Evolutionary conservation across 1,140 invertebrate genomes (phyloP), one percentile per base, ranked within the genome.

Genomic region (Platyscapa corneri): DNA sequence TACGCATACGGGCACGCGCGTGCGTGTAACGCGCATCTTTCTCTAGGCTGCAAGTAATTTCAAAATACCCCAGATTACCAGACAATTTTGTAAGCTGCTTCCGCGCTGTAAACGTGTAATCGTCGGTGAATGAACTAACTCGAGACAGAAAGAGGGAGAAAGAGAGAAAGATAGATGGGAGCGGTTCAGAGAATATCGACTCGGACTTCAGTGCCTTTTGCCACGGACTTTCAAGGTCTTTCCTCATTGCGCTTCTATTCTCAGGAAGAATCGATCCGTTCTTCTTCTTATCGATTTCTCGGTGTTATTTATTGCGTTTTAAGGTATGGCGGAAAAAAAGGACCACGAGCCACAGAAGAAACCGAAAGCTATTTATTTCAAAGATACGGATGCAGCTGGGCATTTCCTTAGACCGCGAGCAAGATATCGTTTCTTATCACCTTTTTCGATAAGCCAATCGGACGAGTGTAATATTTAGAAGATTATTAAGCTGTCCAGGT

Each of bases 11-110:
- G n/a, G n/a, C n/a, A n/a, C n/a, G n/a, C n/a, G n/a, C n/a, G n/a
- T n/a, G n/a, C n/a, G n/a, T n/a, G 42, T 74, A 53, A 74, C 42
- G 20, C 49, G 70, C 39, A 42, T 75, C 60, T 78, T 67, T 67
- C 75, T 77, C 82, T 30, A 86, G 82, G 88, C 86, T 88, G 78
- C 79, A 83, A 74, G 85, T 83, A 87, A 87, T 87, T 87, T 86
- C 81, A 82, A 79, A 84, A 89, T 83, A 84, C 65, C 76, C 87
- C 87, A 86, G 89, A 88, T 86, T 87, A 86, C 86, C 78, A 83
- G 86, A 84, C 84, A 87, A 89, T 89, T 86, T 87, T 64, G 80
- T 46, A 56, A 65, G 70, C 72, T 42, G 49, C 87, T 81, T 70
- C 81, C 70, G 83, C 82, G 32, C 74, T 70, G 42, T 83, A 85